These are phyloP conservation scores for Microcebus jonahi DNA, from an alignment of 2,113 vertebrate species.

Conservation along the genomic window DNA sequence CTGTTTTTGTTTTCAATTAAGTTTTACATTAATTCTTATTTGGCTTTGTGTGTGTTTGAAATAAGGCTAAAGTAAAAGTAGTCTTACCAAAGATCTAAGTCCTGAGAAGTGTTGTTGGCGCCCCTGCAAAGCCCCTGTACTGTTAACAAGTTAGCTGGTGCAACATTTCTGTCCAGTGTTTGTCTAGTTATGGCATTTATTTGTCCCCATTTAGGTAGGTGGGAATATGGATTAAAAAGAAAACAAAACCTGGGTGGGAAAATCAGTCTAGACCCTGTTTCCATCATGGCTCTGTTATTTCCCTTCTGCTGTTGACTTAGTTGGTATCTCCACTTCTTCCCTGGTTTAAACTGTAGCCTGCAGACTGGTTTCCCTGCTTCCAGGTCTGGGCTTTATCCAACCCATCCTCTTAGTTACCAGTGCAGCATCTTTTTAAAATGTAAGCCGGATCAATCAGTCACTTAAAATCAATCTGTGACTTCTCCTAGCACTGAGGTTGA, in stretches of 20 bases:
- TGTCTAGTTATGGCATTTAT: neutral
- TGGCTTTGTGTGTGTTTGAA: neutral
- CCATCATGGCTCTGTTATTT: neutral
- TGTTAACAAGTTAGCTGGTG: neutral
- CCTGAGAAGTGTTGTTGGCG: neutral
- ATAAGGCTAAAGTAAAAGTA: neutral
- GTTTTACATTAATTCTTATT: conserved; percentile 22
- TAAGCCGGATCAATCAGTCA: neutral
- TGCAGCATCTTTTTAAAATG: neutral
- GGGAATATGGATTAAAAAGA: neutral
- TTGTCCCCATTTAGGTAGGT: neutral
- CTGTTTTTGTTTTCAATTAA: conserved; percentile 11
- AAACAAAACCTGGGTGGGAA: neutral
- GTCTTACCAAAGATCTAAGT: neutral
- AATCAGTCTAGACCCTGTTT: neutral
- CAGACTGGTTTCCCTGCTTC: neutral
- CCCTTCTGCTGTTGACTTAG: neutral
- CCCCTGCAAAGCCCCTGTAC: neutral
- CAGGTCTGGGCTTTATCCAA: neutral
- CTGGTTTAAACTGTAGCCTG: neutral
- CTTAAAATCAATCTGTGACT: neutral
- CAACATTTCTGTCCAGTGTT: neutral
- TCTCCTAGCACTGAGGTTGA: neutral
- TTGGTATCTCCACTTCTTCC: neutral
- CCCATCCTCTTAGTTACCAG: neutral